phyloP scores from a whole-genome alignment of 2,888 invertebrate genomes.

The Steromphala cineraria region DNA sequence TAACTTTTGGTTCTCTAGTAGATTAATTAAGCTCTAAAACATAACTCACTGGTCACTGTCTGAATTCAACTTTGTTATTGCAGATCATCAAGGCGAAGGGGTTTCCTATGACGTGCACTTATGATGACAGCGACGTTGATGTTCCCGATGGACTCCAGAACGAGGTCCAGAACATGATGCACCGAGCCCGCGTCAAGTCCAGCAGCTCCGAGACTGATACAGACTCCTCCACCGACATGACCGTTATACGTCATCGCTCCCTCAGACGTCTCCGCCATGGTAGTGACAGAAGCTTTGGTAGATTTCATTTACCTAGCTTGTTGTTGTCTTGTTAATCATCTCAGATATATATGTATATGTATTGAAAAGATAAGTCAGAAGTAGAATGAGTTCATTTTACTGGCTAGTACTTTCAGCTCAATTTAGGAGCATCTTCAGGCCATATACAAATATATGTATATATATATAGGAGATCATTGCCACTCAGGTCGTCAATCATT shows the following conservation, averaged over 20 bases:
- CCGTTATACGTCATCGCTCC: constrained; percentile 68
- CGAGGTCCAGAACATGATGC: constrained; percentile 69
- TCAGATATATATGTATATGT: not conserved
- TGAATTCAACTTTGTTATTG: not conserved
- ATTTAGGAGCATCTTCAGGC: too few relatives aligned
- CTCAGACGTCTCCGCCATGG: constrained; percentile 57
- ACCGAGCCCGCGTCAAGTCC: constrained; percentile 60
- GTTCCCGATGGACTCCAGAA: constrained; percentile 68
- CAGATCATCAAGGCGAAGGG: constrained; percentile 69
- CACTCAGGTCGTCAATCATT: too few relatives aligned
- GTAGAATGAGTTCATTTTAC: too few relatives aligned
- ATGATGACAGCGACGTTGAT: constrained; percentile 65
- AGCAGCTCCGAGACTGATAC: constrained; percentile 73
- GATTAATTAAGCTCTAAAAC: too few relatives aligned
- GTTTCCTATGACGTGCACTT: constrained; percentile 70
- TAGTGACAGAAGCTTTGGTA: constrained; percentile 72
- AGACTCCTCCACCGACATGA: constrained; percentile 73
- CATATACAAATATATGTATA: too few relatives aligned
- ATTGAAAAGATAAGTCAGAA: too few relatives aligned
- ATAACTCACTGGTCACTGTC: too few relatives aligned
- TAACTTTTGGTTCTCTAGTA: too few relatives aligned
- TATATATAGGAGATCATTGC: too few relatives aligned
- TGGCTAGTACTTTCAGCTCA: too few relatives aligned
- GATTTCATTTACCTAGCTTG: constrained; percentile 10
- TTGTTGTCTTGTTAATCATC: not conserved